Evolutionary conservation across 2,888 invertebrate species (phyloP), one percentile per base, ranked within the genome.

Genomic region (Caenorhabditis auriculariae): DNA sequence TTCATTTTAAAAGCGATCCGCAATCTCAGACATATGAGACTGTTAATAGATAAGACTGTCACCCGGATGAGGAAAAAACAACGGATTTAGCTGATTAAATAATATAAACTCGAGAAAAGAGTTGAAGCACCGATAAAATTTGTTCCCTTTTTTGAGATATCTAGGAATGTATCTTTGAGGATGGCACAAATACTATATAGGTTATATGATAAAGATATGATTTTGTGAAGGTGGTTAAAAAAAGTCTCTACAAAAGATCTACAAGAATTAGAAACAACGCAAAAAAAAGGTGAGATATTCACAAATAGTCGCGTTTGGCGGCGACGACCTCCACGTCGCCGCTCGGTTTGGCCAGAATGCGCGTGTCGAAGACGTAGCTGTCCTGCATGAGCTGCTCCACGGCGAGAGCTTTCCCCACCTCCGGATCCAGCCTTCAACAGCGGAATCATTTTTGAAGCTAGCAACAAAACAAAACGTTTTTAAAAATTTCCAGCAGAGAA

Each of bases 281-380:
- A 38, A n/a, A 9, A 32, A 54, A 28, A 54, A 6, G 2, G 27
- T 19, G 32, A 17, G 32, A 27, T 39, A 15, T 41, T 55, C 39
- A 67, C 9, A 69, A 43, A 47, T 69, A 69, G 23, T 69, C 69
- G 38, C 69, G 43, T 23, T 66, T 69, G 6, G 65, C 62, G 9
- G 69, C 69, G 21, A 69, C 59, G 24, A 69, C 51, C 27, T 63
- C 54, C n/a, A 69, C 60, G 35, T 63, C 58, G 3, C 53, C 53
- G 32, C 47, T 54, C n/a, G 63, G 55, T n/a, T n/a, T n/a, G n/a
- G 24, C 43, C 2, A 42, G 15, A 7, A 65, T 62, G 17, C 63
- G 54, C 24, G 61, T 66, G 49, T 69, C 66, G 54, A 69, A 69
- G 2, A 69, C 66, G 29, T 64, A 49, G 9, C 59, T 64, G 32